Percentiles rank a stretch among this genome's conserved stretches.
phyloP scores from a whole-genome alignment of 1,140 invertebrate genomes.

The Ladona fulva region DNA sequence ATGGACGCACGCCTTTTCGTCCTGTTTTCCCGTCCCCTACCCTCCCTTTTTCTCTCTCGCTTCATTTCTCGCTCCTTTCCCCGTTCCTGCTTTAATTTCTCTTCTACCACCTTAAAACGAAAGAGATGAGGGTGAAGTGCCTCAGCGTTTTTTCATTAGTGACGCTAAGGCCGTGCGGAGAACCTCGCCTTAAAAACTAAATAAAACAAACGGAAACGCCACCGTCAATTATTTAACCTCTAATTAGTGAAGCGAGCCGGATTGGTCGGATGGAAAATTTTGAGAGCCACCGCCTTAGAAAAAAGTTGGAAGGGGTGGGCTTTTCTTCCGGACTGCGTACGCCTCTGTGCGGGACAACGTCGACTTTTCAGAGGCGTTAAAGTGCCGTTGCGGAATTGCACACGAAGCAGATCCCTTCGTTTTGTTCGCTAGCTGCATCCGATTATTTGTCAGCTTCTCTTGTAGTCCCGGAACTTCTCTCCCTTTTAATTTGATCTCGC shows the following conservation, averaged over 20 bases:
- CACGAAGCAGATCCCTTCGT: too few relatives aligned
- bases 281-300: not conserved
- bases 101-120: not conserved
- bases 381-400: too few relatives aligned
- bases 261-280: not conserved
- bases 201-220: not conserved
- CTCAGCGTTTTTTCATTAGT: not conserved
- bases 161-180: not conserved
- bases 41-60: not conserved
- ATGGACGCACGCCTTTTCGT: not conserved
- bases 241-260: slow-evolving; percentile 1
- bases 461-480: too few relatives aligned
- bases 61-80: not conserved
- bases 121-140: not conserved
- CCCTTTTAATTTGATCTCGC: too few relatives aligned
- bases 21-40: not conserved
- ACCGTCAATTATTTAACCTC: not conserved
- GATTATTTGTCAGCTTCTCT: too few relatives aligned
- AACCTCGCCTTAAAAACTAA: not conserved
- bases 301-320: not conserved
- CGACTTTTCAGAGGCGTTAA: too few relatives aligned
- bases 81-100: not conserved
- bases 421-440: too few relatives aligned
- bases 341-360: not conserved
- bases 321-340: not conserved